Percentiles rank a stretch among this genome's conserved stretches.
Conservation (phyloP, 2,888 invertebrate species). For the Carcina quercana region DNA sequence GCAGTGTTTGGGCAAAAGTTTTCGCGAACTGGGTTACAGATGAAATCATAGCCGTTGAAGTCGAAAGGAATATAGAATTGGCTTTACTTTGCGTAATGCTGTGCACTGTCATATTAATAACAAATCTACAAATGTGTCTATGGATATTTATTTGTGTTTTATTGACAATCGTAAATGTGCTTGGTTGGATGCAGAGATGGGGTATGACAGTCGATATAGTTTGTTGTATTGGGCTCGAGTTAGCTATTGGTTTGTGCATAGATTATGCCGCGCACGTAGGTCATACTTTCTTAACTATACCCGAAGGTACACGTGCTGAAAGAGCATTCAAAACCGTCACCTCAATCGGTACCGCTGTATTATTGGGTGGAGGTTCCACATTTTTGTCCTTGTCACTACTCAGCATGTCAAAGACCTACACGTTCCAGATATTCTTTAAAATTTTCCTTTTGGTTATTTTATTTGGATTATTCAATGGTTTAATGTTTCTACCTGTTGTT, state of each 20-base stretch:
- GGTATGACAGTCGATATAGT: conserved; percentile 87
- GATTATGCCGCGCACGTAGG: conserved; percentile 90
- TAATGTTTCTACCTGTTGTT: conserved; percentile 83
- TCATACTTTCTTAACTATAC: conserved; percentile 82
- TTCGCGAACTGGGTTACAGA: conserved; percentile 87
- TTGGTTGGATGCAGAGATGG: conserved; percentile 87
- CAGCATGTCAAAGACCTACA: conserved; percentile 82
- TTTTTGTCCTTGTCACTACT: conserved; percentile 82
- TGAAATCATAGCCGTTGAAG: conserved; percentile 83
- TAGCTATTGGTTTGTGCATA: conserved; percentile 87
- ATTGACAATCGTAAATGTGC: conserved; percentile 82
- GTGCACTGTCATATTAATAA: conserved; percentile 84
- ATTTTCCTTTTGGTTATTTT: conserved; percentile 85
- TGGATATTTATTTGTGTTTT: conserved; percentile 86
- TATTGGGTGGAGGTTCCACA: conserved; percentile 86
- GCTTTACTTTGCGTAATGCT: conserved; percentile 86
- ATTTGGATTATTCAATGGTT: conserved; percentile 86
- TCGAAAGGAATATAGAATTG: conserved; percentile 82
- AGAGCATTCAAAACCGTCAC: conserved; percentile 78
- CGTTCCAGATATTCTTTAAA: conserved; percentile 83
- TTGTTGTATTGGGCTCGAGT: conserved; percentile 85
- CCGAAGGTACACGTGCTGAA: conserved; percentile 66
- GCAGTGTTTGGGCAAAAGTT: conserved; percentile 81
- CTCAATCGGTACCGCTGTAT: conserved; percentile 84
- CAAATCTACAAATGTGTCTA: conserved; percentile 83